These are phyloP conservation scores for Icerya purchasi DNA, from an alignment of 2,888 invertebrate species.

Conservation along the genomic window DNA sequence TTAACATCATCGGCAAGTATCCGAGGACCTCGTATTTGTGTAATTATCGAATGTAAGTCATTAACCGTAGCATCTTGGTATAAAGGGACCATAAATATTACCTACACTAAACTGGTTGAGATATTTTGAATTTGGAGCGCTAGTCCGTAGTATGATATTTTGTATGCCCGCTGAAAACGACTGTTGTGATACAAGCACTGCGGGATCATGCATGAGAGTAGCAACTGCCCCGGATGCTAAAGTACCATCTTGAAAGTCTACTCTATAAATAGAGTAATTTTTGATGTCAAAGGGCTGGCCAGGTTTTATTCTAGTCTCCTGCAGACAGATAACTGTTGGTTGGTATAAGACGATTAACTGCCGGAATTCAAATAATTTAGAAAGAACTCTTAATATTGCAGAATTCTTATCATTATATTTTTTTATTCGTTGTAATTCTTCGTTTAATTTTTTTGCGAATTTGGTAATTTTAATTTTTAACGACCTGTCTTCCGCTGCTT, in stretches of 20 bases:
- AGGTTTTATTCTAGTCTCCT: background rate
- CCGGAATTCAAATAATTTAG: too few species aligned
- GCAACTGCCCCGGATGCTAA: background rate
- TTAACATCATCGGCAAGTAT: too few species aligned
- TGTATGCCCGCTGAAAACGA: background rate
- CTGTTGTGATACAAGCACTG: background rate
- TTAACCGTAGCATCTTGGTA: background rate
- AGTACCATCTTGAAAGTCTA: background rate
- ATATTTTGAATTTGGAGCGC: background rate
- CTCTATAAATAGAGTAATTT: background rate
- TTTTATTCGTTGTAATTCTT: background rate
- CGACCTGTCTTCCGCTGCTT: background rate
- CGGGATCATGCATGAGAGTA: background rate
- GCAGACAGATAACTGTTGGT: background rate
- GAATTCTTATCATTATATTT: background rate
- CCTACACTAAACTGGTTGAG: background rate
- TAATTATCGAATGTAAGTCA: background rate
- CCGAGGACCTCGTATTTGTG: background rate
- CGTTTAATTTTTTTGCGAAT: background rate
- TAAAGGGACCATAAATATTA: background rate
- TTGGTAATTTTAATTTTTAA: background rate
- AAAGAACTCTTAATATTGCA: background rate
- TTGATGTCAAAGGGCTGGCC: background rate
- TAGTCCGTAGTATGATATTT: background rate
- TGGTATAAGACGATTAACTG: too few species aligned